phyloP scores from a whole-genome alignment of 2,113 vertebrate species.

The Nannobrachium achirus region DNA sequence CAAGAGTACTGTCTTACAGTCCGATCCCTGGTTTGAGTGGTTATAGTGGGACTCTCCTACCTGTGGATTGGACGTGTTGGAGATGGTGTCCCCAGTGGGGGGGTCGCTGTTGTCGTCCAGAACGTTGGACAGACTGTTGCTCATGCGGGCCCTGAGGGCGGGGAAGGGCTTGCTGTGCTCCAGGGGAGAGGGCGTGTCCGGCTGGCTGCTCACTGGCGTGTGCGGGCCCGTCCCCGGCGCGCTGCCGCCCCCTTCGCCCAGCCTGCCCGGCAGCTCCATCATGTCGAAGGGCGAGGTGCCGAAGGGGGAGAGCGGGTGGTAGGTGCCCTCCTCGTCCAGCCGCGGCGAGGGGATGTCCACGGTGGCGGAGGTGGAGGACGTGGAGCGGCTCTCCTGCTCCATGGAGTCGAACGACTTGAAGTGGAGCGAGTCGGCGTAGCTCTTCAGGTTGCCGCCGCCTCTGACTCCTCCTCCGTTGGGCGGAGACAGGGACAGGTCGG shows the following conservation, averaged over 20 bases:
- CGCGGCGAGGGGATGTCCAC: slow-evolving; percentile 68
- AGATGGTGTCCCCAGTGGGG: slow-evolving; percentile 85
- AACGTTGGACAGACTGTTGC: slow-evolving; percentile 96
- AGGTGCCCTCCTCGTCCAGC: slow-evolving; percentile 73
- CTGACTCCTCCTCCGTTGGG: slow-evolving; percentile 20
- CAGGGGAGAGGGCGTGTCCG: slow-evolving; percentile 87
- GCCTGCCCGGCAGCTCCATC: slow-evolving; percentile 74
- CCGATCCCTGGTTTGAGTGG: no score
- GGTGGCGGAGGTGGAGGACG: slow-evolving; percentile 82
- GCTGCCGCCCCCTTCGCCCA: slow-evolving; percentile 43
- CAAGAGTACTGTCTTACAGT: no score
- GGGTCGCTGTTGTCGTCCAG: slow-evolving; percentile 90
- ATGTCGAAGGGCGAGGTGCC: slow-evolving; percentile 86
- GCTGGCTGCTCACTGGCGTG: slow-evolving; percentile 82
- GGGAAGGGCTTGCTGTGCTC: slow-evolving; percentile 87
- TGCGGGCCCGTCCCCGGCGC: slow-evolving; percentile 79
- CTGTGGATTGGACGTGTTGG: slow-evolving; percentile 95
- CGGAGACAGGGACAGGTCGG: slow-evolving; percentile 83
- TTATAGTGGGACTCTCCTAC: slow-evolving; percentile 59
- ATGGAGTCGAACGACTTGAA: slow-evolving; percentile 88
- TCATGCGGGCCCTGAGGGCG: slow-evolving; percentile 82
- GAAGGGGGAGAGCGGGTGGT: slow-evolving; percentile 90
- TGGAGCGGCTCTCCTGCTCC: slow-evolving; percentile 83
- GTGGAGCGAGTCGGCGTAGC: slow-evolving; percentile 69
- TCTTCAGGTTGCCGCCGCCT: slow-evolving; percentile 56